These are phyloP conservation scores for Pangasius sanitwongsei DNA, from an alignment of 2,797 vertebrate genomes.

Conservation along the genomic window DNA sequence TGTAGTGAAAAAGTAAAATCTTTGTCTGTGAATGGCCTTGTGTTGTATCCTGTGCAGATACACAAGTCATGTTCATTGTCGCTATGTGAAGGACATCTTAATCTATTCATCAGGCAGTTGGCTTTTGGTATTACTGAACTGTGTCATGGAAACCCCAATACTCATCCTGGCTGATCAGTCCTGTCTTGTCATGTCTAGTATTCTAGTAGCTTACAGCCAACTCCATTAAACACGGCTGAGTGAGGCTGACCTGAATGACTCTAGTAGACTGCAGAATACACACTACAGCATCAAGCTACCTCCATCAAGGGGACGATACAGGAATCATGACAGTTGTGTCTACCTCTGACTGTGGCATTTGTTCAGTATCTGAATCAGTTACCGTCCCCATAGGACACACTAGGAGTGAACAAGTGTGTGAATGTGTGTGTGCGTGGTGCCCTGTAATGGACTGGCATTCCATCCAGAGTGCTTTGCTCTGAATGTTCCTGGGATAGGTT, in stretches of 20 bases:
- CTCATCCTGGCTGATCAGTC: conserved; percentile 13
- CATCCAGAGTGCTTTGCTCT: not conserved
- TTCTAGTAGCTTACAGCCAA: conserved; percentile 16
- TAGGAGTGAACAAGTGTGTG: not conserved
- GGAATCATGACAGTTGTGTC: conserved; percentile 26
- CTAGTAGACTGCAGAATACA: conserved; percentile 41
- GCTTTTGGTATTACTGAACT: not conserved
- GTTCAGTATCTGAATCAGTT: conserved; percentile 46
- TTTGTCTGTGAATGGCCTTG: not conserved
- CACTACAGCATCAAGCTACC: conserved; percentile 33
- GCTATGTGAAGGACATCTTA: conserved; percentile 1
- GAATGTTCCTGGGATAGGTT: not conserved
- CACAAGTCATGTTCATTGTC: not conserved
- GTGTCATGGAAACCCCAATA: conserved; percentile 19
- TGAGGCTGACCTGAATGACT: conserved; percentile 47
- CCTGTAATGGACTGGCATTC: not conserved
- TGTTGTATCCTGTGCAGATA: not conserved
- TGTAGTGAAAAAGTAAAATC: not conserved
- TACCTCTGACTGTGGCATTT: conserved; percentile 29
- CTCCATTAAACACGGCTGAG: conserved; percentile 32
- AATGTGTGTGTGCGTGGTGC: not conserved
- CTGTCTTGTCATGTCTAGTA: conserved; percentile 23
- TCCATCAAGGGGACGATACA: not conserved
- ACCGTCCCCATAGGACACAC: conserved; percentile 26
- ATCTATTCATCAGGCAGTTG: not conserved